Percentiles rank a stretch among this genome's conserved stretches.
Conservation (phyloP, 2,888 invertebrate species). For the Thera britannica region DNA sequence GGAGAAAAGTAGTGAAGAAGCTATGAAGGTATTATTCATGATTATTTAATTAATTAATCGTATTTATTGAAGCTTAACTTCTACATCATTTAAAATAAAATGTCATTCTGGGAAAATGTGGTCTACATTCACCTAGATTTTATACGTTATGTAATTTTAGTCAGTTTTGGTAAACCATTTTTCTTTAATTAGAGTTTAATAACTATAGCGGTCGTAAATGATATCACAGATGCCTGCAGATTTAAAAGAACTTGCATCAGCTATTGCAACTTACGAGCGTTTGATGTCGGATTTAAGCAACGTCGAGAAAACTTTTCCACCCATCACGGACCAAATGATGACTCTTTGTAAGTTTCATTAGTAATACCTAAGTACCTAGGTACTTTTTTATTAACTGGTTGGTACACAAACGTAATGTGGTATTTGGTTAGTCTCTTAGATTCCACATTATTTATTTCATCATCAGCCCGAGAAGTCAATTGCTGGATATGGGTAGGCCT, state of each 20-base stretch:
- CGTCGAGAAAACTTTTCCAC: slow-evolving; percentile 89
- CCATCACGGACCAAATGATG: slow-evolving; percentile 90
- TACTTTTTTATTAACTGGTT: slow-evolving; percentile 6
- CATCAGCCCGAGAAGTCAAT: too few relatives aligned
- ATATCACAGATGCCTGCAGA: slow-evolving; percentile 86
- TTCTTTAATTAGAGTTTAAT: too few relatives aligned
- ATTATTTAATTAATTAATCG: too few relatives aligned
- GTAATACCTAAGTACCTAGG: background rate
- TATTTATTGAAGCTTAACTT: too few relatives aligned
- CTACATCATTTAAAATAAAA: too few relatives aligned
- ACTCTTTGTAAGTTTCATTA: slow-evolving; percentile 78
- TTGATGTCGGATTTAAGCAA: slow-evolving; percentile 86
- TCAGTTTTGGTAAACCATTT: background rate
- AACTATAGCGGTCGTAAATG: background rate
- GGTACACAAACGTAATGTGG: too few relatives aligned
- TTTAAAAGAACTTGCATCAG: slow-evolving; percentile 88
- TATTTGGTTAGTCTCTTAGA: too few relatives aligned
- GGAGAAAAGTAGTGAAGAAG: slow-evolving; percentile 70
- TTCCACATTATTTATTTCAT: too few relatives aligned
- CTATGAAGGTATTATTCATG: slow-evolving; percentile 63
- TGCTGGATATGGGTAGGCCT: too few relatives aligned
- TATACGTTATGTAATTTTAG: background rate
- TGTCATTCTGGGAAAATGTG: too few relatives aligned
- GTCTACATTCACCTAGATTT: background rate
- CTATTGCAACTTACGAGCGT: slow-evolving; percentile 88